A percentile compares a stretch with the other conserved stretches of the same genome.
Evolutionary conservation across 2,888 invertebrate genomes (phyloP).

Genomic region (Cheilosia variabilis): DNA sequence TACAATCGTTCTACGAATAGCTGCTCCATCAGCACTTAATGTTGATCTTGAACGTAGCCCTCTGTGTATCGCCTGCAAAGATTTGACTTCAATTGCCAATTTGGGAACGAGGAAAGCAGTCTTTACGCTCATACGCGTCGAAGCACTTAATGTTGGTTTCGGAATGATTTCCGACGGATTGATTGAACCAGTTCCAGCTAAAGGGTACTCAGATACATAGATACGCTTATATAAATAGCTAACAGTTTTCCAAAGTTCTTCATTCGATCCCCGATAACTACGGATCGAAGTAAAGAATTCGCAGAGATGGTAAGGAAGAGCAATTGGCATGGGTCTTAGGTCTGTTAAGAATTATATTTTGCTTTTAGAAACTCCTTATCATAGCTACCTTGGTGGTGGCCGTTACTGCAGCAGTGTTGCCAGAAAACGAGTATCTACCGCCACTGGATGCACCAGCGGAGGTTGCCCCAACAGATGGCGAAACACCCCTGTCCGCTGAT

Average conservation of each 20-base stretch:
- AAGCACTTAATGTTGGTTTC: slow-evolving; percentile 14
- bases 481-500: slow-evolving; percentile 76
- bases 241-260: slow-evolving; percentile 1
- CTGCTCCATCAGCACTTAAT: neutral
- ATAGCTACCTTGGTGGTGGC: slow-evolving; percentile 28
- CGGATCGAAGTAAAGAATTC: slow-evolving; percentile 30
- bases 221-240: slow-evolving; percentile 45
- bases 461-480: slow-evolving; percentile 33
- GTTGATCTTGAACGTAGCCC: slow-evolving; percentile 24
- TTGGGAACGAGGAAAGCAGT: neutral
- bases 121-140: neutral
- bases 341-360: neutral
- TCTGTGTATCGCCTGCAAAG: slow-evolving; percentile 14
- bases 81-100: slow-evolving; percentile 4
- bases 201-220: slow-evolving; percentile 10
- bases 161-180: slow-evolving; percentile 37
- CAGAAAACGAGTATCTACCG: slow-evolving; percentile 77
- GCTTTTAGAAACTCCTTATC: slow-evolving; percentile 34
- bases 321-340: no score
- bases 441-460: slow-evolving; percentile 77
- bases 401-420: slow-evolving; percentile 76
- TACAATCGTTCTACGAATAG: slow-evolving; percentile 34
- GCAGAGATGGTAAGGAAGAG: slow-evolving; percentile 33
- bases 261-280: slow-evolving; percentile 23
- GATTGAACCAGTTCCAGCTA: slow-evolving; percentile 36